Conservation (phyloP, 2,888 invertebrate genomes). For the Agonopterix arenella region DNA sequence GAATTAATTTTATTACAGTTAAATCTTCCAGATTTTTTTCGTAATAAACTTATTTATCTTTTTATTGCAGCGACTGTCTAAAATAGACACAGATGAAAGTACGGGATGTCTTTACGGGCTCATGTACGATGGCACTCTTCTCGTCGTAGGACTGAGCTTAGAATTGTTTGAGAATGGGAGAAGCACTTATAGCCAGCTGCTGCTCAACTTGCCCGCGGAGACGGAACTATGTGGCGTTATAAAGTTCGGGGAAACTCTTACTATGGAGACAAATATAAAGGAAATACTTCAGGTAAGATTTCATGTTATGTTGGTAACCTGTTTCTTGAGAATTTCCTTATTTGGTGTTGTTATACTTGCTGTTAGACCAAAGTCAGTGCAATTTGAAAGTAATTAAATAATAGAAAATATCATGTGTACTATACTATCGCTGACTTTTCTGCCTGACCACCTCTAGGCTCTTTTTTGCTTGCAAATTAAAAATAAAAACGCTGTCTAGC, state of each 20-base stretch:
- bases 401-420: too few relatives aligned
- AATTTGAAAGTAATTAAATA: too few relatives aligned
- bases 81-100: slow-evolving; percentile 75
- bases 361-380: too few relatives aligned
- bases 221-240: slow-evolving; percentile 86
- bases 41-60: not conserved
- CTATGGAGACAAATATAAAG: slow-evolving; percentile 78
- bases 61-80: slow-evolving; percentile 79
- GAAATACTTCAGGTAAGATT: slow-evolving; percentile 73
- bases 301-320: not conserved
- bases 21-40: not conserved
- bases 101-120: slow-evolving; percentile 86
- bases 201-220: slow-evolving; percentile 84
- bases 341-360: too few relatives aligned
- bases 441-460: too few relatives aligned
- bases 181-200: slow-evolving; percentile 67
- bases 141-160: slow-evolving; percentile 82
- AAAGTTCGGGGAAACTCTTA: slow-evolving; percentile 78
- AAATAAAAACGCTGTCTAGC: too few relatives aligned
- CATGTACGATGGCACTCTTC: slow-evolving; percentile 82
- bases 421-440: too few relatives aligned
- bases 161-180: slow-evolving; percentile 78
- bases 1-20: not conserved
- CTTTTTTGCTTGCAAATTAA: too few relatives aligned
- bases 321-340: not conserved